Conservation (phyloP, 2,888 invertebrate species). For the Autographa pulchrina region DNA sequence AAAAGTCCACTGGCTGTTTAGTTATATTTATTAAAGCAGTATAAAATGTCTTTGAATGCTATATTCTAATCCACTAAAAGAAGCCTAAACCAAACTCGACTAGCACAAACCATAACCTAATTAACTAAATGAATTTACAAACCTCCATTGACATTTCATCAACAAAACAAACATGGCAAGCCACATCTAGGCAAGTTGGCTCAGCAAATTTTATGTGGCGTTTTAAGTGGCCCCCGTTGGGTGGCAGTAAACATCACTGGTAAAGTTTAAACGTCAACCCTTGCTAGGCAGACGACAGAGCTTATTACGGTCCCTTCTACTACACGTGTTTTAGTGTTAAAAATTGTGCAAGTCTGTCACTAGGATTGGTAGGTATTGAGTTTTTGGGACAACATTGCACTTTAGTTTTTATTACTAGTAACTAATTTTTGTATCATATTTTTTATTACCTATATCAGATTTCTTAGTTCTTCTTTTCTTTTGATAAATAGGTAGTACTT, state of each 20-base stretch:
- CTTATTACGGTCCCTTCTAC: slow-evolving; percentile 79
- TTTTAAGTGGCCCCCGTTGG: slow-evolving; percentile 76
- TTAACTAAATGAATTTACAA: slow-evolving; percentile 51
- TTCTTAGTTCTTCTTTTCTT: too few species aligned
- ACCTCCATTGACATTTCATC: slow-evolving; percentile 54
- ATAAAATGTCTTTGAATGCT: background rate
- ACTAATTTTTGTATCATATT: too few species aligned
- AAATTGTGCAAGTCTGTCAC: slow-evolving; percentile 41
- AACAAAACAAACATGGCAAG: slow-evolving; percentile 43
- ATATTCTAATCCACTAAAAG: background rate
- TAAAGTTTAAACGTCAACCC: slow-evolving; percentile 84
- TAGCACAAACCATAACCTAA: slow-evolving; percentile 40
- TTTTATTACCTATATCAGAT: too few species aligned
- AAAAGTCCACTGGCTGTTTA: too few species aligned
- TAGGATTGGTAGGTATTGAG: slow-evolving; percentile 7
- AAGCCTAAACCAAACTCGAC: slow-evolving; percentile 25
- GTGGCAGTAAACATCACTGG: slow-evolving; percentile 80
- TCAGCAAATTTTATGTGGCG: slow-evolving; percentile 73
- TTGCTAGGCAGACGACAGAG: slow-evolving; percentile 73
- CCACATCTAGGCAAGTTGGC: slow-evolving; percentile 69
- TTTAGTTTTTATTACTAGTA: too few species aligned
- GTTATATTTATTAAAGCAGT: background rate
- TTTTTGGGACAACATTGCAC: background rate
- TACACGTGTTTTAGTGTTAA: slow-evolving; percentile 71
- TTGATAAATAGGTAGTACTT: too few species aligned